Base-by-base conservation (phyloP, 2,888 invertebrate species). In the Thelaira solivaga region DNA sequence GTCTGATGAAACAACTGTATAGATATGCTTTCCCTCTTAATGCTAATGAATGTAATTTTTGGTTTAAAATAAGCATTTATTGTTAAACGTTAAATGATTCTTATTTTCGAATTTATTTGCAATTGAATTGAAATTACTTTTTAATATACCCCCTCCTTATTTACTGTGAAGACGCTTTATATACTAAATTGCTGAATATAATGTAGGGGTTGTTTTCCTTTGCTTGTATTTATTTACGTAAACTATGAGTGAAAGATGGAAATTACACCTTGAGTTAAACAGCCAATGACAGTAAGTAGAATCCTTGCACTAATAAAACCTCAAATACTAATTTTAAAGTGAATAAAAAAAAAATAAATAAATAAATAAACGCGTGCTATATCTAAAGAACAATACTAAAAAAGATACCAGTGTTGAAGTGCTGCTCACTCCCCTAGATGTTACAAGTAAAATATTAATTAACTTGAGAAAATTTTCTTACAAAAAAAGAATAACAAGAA, bases 221-320 rank as follows among this genome's bases (percentile, higher is more conserved):
- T 31, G 10, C 11, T 8, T 24, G 39, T 55, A 11, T 29, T n/a
- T n/a, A n/a, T n/a, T 64, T 47, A 62, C 11, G 29, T 45, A 13
- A 55, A 45, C 10, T 26, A 7, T 26, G 8, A 53, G 39, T 26
- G 8, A 53, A 47, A 2, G 4, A 24, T 20, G 34, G 2, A 55
- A 72, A 64, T 55, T 39, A 39, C 72, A 72, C 72, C 72, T 72
- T 72, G 53, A 16, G 16, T 2, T 47, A n/a, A 45, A 55, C n/a
- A 57, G 11, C 72, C 64, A 72, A 72, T 72, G 22, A 55, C 29
- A 69, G 16, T 8, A 3, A 39, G 4, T 5, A 43, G 16, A 41
- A 16, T 13, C 26, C 31, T 16, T 36, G 16, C 10, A 7, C n/a
- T 43, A 18, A 34, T 22, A 16, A 72, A 55, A 64, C 26, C 22